These are phyloP conservation scores for Drosophila mimica DNA, from an alignment of 2,888 invertebrate species.

Conservation along the genomic window DNA sequence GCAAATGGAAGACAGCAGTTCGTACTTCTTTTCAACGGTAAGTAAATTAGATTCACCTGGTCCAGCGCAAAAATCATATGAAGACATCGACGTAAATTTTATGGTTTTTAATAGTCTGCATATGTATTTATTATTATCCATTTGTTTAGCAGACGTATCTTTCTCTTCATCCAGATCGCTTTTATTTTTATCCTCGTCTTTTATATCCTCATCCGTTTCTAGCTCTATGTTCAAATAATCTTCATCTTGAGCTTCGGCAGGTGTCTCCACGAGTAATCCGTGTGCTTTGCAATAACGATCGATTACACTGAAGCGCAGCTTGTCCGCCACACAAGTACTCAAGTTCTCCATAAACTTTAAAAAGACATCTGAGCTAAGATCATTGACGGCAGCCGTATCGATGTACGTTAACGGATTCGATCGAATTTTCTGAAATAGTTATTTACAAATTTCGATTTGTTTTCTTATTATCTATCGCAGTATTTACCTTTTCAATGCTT, in stretches of 20 bases:
- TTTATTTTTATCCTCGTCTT: conserved; percentile 20
- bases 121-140: conserved; percentile 29
- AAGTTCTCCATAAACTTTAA: conserved; percentile 40
- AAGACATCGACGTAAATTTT: conserved; percentile 40
- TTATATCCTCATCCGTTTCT: background rate
- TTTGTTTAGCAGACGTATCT: background rate
- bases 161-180: conserved; percentile 6
- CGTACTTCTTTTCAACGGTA: conserved; percentile 38
- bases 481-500: conserved; percentile 30
- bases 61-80: conserved; percentile 57
- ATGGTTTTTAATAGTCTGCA: conserved; percentile 35
- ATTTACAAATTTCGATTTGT: background rate
- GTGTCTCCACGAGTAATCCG: conserved; percentile 14
- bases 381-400: conserved; percentile 29
- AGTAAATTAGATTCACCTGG: conserved; percentile 49
- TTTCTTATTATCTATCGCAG: background rate
- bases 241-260: background rate
- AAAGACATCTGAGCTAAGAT: conserved; percentile 48
- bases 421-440: conserved; percentile 24
- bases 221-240: background rate
- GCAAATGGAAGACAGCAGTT: conserved; percentile 45
- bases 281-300: conserved; percentile 48
- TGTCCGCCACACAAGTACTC: conserved; percentile 8
- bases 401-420: conserved; percentile 13
- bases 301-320: conserved; percentile 41